Evolutionary conservation across 2,888 invertebrate genomes (phyloP).

Genomic region (Oegoconia quadripuncta): DNA sequence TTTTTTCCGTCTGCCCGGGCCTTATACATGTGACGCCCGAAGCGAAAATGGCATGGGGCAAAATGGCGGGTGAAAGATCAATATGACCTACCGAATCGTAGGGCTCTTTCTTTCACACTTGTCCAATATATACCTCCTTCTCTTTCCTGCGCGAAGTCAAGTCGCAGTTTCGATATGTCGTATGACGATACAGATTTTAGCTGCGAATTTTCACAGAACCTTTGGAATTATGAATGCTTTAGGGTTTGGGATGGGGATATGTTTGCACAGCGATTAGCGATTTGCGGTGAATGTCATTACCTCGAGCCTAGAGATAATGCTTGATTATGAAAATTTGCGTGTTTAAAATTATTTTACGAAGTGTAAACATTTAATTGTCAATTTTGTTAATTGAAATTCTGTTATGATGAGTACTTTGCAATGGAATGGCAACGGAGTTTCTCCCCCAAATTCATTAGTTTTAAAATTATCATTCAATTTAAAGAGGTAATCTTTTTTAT

Average conservation of each 20-base stretch:
- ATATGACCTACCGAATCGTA: constrained; percentile 75
- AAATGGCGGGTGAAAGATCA: constrained; percentile 80
- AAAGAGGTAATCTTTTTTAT: too few species aligned
- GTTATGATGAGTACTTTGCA: constrained; percentile 12
- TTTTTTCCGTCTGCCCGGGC: constrained; percentile 48
- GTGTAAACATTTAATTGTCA: constrained; percentile 41
- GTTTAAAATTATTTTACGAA: constrained; percentile 46
- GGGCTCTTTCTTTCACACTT: constrained; percentile 45
- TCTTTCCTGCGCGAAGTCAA: constrained; percentile 50
- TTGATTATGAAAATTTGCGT: constrained; percentile 57
- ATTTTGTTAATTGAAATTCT: constrained; percentile 41
- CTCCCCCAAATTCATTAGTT: too few species aligned
- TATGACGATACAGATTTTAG: constrained; percentile 58
- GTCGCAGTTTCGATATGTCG: constrained; percentile 67
- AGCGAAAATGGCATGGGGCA: constrained; percentile 72
- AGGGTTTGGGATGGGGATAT: constrained; percentile 40
- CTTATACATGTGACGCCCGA: constrained; percentile 68
- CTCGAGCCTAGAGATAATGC: constrained; percentile 53
- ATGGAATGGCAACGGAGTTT: neutral
- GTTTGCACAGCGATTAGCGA: constrained; percentile 62
- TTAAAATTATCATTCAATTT: too few species aligned
- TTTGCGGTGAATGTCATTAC: constrained; percentile 57
- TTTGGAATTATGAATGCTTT: constrained; percentile 41
- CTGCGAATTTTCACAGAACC: constrained; percentile 51
- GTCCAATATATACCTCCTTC: constrained; percentile 29